Conservation (phyloP, 2,888 invertebrate genomes). For the Ophioninae sp. region DNA sequence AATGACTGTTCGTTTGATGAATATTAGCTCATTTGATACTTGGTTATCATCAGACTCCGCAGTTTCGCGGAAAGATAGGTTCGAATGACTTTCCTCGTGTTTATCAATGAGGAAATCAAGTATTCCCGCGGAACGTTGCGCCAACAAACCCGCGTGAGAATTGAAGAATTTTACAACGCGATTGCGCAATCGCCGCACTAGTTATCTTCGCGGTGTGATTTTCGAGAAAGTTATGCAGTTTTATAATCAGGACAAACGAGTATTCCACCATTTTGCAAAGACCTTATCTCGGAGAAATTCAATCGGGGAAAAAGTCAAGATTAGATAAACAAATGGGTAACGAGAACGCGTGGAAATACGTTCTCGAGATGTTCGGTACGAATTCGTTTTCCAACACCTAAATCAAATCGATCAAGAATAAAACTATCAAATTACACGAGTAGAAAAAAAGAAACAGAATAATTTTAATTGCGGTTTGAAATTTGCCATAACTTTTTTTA, state of each 20-base stretch:
- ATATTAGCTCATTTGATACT: neutral
- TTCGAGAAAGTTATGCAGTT: neutral
- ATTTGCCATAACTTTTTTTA: neutral
- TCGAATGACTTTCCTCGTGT: neutral
- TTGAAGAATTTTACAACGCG: neutral
- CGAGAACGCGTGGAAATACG: neutral
- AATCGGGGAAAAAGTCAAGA: neutral
- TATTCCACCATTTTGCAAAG: neutral
- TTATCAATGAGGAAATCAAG: neutral
- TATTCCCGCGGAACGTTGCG: neutral
- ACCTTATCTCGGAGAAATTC: neutral
- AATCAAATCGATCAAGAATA: neutral
- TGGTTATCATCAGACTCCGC: neutral
- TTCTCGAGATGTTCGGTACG: neutral
- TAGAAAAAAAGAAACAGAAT: neutral
- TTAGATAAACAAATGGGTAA: neutral
- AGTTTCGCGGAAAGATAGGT: neutral
- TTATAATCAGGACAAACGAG: neutral
- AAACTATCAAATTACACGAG: neutral
- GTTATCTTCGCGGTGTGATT: neutral
- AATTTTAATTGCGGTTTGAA: neutral
- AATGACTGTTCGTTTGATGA: neutral
- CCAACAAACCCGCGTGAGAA: neutral
- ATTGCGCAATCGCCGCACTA: neutral
- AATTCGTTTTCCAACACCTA: neutral